Base-by-base conservation (phyloP, 1,140 invertebrate genomes). In the Acromyrmex echinatior region DNA sequence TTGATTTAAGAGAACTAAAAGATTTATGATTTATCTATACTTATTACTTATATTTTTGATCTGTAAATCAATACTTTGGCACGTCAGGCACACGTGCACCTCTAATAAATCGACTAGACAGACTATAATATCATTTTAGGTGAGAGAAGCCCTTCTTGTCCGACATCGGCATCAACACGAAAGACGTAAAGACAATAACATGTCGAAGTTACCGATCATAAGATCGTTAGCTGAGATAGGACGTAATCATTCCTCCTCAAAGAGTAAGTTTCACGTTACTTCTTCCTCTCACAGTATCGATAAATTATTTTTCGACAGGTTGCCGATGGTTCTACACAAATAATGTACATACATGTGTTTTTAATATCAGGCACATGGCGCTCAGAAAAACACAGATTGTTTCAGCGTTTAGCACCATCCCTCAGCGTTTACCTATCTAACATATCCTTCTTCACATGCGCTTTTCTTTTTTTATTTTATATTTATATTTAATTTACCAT, bases 191-290 rank as follows among this genome's bases (percentile, higher is more conserved):
- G 97, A 98, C 70, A 97, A 96, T 90, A 96, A 96, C 90, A 97
- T 98, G 96, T 98, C 98, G 45, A 96, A 98, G 86, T 96, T 99
- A 78, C 99, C 99, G 9, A 97, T 99, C 74, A 99, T 99, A 90
- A 96, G 99, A 88, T 99, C 99, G 10, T 96, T 99, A 87, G 98
- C 99, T 25, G 99, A 99, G 93, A 99, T 99, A 92, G 99, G 99
- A 89, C 97, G 98, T 90, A 99, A 99, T 95, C 98, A 99, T 95
- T 99, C 99, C 25, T 98, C 99, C 25, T 98, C 98, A 66, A 99
- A 98, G 97, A 99, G 98, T 98, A 96, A 98, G 98, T 97, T 87
- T 21, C 60, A 31, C 21, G 7, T 56, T 68, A 53, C 31, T 56
- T 21, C 14, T 9, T 21, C 1, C 14, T 35, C 53, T n/a, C 25